Evolutionary conservation across 2,113 vertebrate genomes (phyloP), one percentile per base, ranked within the genome.

Genomic region (Clarias gariepinus): DNA sequence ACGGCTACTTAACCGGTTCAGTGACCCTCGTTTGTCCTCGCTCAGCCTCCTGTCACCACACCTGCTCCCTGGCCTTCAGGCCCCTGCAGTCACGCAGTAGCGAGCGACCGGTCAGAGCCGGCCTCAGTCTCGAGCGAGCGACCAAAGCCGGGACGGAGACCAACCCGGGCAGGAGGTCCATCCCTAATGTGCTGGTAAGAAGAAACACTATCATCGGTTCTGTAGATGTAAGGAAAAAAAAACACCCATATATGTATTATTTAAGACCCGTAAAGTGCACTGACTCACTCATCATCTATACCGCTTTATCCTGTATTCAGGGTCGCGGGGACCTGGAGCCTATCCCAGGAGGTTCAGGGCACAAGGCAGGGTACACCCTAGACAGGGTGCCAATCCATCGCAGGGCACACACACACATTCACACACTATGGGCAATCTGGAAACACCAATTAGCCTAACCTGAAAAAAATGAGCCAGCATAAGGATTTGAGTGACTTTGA

Each of bases 21-120:
- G 98, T 97, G 95, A 96, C 96, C 94, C 98, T 96, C 96, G 93
- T 99, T 96, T 99, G 98, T 99, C 98, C 98, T 95, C 98, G 97
- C 97, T 99, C 98, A 98, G 98, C 97, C 87, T 99, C 98, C 95
- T 99, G 96, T 96, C 98, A 97, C 93, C 97, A 97, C 92, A 95
- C 96, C 96, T 96, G 95, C 90, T 94, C 95, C 93, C 94, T 96
- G 93, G 96, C 96, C 93, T 97, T 96, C 95, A 99, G 96, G 96
- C 89, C 95, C 90, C 89, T 95, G 93, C 96, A 90, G 93, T 95
- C 94, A 88, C 97, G 95, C 91, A 95, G 93, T 85, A 88, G 88
- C 86, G 96, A 97, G 13, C 92, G 95, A 89, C 92, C 95, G 55
- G 83, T 87, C 87, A 96, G 94, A 89, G 88, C 93, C 89, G 95